Conservation (phyloP, 2,113 vertebrate species). For the Corydoras maculifer region DNA sequence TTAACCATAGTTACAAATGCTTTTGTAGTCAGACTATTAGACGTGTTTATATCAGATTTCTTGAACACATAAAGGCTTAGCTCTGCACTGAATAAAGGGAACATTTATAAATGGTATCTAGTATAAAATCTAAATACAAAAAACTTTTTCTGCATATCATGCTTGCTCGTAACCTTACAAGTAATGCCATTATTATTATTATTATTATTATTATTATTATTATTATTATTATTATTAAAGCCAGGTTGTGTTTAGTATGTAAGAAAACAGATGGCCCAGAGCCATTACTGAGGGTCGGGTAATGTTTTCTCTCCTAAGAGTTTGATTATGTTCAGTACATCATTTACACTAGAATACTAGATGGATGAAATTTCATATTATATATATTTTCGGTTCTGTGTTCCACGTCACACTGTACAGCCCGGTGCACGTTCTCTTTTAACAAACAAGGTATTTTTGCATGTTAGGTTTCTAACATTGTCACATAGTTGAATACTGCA, state of each 20-base stretch:
- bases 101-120: slow-evolving; percentile 11
- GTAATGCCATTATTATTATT: background rate
- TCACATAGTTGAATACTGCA: no score
- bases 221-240: background rate
- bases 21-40: slow-evolving; percentile 30
- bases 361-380: no score
- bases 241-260: slow-evolving; percentile 13
- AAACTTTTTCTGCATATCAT: no score
- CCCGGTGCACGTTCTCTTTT: no score
- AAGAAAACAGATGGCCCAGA: slow-evolving; percentile 26
- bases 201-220: background rate
- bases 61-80: slow-evolving; percentile 10
- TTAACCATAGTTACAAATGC: slow-evolving; percentile 27
- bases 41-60: slow-evolving; percentile 8
- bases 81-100: slow-evolving; percentile 32
- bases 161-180: no score
- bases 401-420: no score
- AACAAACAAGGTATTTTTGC: no score
- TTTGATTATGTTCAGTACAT: slow-evolving; percentile 9
- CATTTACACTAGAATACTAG: slow-evolving; percentile 15
- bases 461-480: no score
- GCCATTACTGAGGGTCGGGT: slow-evolving; percentile 29
- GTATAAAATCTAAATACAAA: no score
- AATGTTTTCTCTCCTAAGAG: slow-evolving; percentile 4
- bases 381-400: no score